Conservation (phyloP, 1,140 invertebrate genomes). For the Marisa cornuarietis region DNA sequence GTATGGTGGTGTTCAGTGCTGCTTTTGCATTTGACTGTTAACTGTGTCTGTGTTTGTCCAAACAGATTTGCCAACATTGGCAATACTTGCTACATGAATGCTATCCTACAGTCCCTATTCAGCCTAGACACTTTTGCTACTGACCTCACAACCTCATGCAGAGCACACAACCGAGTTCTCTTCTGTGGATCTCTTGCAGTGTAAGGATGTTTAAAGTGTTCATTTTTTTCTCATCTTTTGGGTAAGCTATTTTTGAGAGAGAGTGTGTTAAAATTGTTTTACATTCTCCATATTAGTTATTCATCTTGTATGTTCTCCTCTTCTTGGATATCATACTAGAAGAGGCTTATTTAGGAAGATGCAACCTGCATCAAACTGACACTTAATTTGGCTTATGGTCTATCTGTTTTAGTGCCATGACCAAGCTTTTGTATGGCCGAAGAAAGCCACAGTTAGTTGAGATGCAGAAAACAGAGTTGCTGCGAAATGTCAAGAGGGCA, state of each 20-base stretch:
- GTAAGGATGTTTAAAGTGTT: conserved; percentile 30
- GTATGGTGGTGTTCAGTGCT: not conserved
- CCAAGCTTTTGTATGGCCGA: conserved; percentile 37
- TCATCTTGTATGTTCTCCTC: not conserved
- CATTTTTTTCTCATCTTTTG: too few relatives aligned
- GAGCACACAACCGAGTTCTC: conserved; percentile 31
- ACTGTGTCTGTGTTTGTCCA: conserved; percentile 10
- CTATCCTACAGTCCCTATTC: conserved; percentile 63
- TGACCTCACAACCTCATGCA: conserved; percentile 46
- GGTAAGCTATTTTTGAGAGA: not conserved
- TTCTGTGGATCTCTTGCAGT: conserved; percentile 43
- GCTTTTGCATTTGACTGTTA: not conserved
- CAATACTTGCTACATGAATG: conserved; percentile 67
- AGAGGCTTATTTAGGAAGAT: too few relatives aligned
- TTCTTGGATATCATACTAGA: not conserved
- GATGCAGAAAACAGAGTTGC: conserved; percentile 30
- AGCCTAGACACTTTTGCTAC: conserved; percentile 55
- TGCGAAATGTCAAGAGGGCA: conserved; percentile 53
- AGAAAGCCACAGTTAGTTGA: conserved; percentile 31
- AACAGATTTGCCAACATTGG: conserved; percentile 66
- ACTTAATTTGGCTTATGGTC: too few relatives aligned
- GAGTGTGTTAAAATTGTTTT: not conserved
- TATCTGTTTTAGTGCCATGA: conserved; percentile 39
- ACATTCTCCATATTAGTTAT: not conserved
- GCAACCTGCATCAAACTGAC: too few relatives aligned